Evolutionary conservation across 2,113 vertebrate species (phyloP).

Genomic region (Paramormyrops kingsleyae): DNA sequence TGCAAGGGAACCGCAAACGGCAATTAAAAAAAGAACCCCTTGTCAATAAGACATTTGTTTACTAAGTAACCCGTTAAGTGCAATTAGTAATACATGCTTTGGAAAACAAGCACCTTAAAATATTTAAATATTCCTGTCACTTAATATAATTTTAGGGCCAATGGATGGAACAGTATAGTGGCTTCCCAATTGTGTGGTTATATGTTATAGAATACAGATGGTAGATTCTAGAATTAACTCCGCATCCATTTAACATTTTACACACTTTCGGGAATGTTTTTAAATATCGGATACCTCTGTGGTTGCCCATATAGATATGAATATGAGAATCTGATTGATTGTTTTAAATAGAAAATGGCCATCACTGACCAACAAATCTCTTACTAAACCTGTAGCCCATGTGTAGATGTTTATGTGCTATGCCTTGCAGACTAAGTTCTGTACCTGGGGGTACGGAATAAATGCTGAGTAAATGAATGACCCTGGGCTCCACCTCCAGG

Average conservation of each 20-base stretch:
- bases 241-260: not conserved
- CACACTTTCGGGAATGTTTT: not conserved
- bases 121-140: not conserved
- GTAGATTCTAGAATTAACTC: not conserved
- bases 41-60: not conserved
- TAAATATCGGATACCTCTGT: not conserved
- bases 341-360: not conserved
- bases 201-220: not conserved
- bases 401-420: not conserved
- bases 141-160: not conserved
- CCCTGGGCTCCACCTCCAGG: not conserved
- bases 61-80: not conserved
- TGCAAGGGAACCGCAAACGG: not conserved
- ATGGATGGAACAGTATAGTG: not conserved
- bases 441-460: not conserved
- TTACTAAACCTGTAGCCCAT: not conserved
- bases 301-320: not conserved
- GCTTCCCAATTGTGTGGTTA: not conserved
- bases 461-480: not conserved
- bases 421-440: not conserved
- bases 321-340: not conserved
- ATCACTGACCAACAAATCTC: not conserved
- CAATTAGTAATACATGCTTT: not conserved
- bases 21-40: not conserved
- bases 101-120: not conserved